A percentile compares a stretch with the other conserved stretches of the same genome.
These are phyloP conservation scores for Lutjanus campechanus DNA, from an alignment of 2,797 vertebrate species.

Conservation along the genomic window DNA sequence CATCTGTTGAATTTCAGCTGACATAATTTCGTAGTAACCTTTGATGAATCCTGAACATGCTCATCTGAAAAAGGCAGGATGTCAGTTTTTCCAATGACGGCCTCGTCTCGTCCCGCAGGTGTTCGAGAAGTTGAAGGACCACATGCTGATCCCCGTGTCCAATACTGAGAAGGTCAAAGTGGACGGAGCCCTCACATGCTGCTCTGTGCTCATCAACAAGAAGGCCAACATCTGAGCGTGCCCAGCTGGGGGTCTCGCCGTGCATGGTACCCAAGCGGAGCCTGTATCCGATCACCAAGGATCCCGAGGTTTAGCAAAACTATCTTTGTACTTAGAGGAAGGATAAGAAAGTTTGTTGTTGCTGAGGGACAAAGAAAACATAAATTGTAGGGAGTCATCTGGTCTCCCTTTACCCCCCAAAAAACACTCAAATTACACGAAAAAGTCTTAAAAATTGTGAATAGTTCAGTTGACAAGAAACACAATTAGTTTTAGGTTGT, in stretches of 20 bases:
- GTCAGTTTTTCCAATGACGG: not conserved
- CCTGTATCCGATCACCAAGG: slow-evolving; percentile 22
- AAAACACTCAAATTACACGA: slow-evolving; percentile 1
- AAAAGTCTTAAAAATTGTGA: slow-evolving; percentile 18
- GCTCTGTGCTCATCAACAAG: slow-evolving; percentile 94
- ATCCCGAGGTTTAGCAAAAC: slow-evolving; percentile 30
- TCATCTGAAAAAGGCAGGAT: not conserved
- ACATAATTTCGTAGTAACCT: not conserved
- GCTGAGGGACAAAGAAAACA: slow-evolving; percentile 13
- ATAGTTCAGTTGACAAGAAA: not conserved
- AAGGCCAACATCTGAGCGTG: slow-evolving; percentile 84
- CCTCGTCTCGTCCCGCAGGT: slow-evolving; percentile 82
- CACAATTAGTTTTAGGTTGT: slow-evolving; percentile 9
- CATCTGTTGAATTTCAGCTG: slow-evolving; percentile 11
- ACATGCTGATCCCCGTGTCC: slow-evolving; percentile 94
- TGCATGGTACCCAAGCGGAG: slow-evolving; percentile 22
- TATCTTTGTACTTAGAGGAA: slow-evolving; percentile 9
- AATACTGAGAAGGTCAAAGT: slow-evolving; percentile 91
- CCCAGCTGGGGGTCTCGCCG: slow-evolving; percentile 18
- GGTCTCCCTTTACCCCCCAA: not conserved
- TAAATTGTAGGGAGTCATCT: not conserved
- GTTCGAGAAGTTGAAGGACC: slow-evolving; percentile 96
- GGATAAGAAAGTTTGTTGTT: slow-evolving; percentile 18
- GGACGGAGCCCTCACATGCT: slow-evolving; percentile 94
- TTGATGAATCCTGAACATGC: not conserved